Percentiles rank a stretch among this genome's conserved stretches.
Evolutionary conservation across 2,113 vertebrate genomes (phyloP).

Genomic region (Oryzias melastigma): DNA sequence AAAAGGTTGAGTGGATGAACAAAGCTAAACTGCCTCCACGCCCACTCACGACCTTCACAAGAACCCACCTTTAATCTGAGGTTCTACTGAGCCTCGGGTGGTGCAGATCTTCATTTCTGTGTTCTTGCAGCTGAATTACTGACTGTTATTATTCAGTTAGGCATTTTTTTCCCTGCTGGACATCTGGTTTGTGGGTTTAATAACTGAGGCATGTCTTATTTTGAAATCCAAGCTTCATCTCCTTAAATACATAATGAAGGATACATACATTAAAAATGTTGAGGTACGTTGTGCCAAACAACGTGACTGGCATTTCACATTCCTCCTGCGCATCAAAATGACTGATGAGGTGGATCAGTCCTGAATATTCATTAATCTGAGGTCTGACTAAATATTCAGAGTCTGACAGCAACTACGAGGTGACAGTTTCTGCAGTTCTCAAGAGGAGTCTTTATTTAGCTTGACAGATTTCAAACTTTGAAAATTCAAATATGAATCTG

Average conservation of each 20-base stretch:
- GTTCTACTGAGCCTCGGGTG: no score
- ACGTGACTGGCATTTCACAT: conserved; percentile 18
- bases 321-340: conserved; percentile 16
- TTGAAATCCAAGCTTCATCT: conserved; percentile 4
- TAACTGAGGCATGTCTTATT: conserved; percentile 11
- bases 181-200: background rate
- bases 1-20: conserved; percentile 28
- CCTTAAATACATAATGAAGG: background rate
- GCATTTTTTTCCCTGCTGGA: background rate
- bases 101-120: no score
- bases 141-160: conserved; percentile 1
- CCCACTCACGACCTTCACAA: conserved; percentile 31
- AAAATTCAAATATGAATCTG: conserved; percentile 25
- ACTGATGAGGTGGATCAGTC: conserved; percentile 29
- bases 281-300: conserved; percentile 19
- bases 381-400: conserved; percentile 29
- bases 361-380: conserved; percentile 31
- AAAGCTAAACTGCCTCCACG: conserved; percentile 9
- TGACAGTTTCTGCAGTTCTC: conserved; percentile 1
- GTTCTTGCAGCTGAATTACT: no score
- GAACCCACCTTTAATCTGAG: conserved; percentile 1
- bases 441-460: conserved; percentile 11
- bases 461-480: background rate
- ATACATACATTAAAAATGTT: background rate
- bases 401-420: background rate